phyloP scores from a whole-genome alignment of 2,113 vertebrate species.

The Diadophis punctatus region DNA sequence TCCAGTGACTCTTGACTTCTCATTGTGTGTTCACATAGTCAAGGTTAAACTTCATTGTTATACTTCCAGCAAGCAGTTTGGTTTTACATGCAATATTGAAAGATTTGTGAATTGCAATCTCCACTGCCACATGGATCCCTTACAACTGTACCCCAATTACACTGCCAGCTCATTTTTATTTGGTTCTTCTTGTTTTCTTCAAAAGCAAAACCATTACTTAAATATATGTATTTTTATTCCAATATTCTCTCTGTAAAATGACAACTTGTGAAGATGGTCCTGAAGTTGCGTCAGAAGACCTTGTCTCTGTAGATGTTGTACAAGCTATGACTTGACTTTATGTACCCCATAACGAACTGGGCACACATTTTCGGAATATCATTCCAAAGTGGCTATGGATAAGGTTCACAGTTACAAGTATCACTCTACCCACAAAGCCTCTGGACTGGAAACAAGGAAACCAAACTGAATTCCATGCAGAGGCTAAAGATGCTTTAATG shows the following conservation, averaged over 20 bases:
- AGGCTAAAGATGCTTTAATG: not conserved
- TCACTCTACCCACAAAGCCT: not conserved
- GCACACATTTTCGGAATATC: not conserved
- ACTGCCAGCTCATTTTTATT: not conserved
- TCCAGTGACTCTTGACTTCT: not conserved
- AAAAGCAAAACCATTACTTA: not conserved
- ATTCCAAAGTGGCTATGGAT: not conserved
- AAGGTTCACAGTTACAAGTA: not conserved
- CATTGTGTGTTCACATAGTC: not conserved
- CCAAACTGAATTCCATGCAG: not conserved
- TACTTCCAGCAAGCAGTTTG: not conserved
- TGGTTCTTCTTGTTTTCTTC: not conserved
- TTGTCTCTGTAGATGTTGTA: not conserved
- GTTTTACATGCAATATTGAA: not conserved
- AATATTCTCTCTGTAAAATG: not conserved
- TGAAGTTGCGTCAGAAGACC: not conserved
- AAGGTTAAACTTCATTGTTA: not conserved
- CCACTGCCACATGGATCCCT: not conserved
- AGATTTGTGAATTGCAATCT: not conserved
- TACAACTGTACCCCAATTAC: not conserved
- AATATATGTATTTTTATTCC: not conserved
- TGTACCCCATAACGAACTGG: not conserved
- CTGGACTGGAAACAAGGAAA: not conserved
- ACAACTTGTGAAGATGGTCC: not conserved
- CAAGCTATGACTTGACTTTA: not conserved